Percentiles rank a stretch among this genome's conserved stretches.
Conservation (phyloP, 2,113 vertebrate genomes). For the Aviceda subcristata region DNA sequence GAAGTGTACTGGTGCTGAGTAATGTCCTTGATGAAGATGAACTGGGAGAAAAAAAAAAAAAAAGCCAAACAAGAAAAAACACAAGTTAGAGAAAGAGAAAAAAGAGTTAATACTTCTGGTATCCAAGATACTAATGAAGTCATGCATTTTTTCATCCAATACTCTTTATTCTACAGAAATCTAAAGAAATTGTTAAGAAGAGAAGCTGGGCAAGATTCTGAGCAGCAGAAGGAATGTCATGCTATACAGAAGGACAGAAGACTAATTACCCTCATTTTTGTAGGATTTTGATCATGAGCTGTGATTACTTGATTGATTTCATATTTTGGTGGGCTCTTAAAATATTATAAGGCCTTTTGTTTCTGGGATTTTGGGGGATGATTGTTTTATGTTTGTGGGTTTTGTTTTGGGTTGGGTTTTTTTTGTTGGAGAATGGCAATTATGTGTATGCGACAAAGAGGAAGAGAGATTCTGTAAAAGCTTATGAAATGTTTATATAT, state of each 20-base stretch:
- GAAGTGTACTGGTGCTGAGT: neutral
- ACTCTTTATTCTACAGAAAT: neutral
- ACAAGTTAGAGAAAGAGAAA: neutral
- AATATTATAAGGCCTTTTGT: neutral
- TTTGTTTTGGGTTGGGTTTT: neutral
- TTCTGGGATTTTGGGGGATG: neutral
- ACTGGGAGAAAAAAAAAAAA: neutral
- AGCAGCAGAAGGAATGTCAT: neutral
- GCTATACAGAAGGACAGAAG: neutral
- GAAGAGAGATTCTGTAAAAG: neutral
- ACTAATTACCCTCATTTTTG: neutral
- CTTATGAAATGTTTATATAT: neutral
- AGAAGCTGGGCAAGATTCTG: neutral
- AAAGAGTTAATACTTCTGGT: neutral
- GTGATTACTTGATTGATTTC: neutral
- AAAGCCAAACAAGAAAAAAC: neutral
- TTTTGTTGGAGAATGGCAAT: neutral
- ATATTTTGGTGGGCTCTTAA: neutral
- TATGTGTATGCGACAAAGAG: neutral
- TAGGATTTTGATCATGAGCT: neutral
- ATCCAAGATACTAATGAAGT: neutral
- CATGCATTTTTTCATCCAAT: neutral
- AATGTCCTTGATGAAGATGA: neutral
- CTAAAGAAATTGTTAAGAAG: neutral
- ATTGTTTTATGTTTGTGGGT: neutral